These are phyloP conservation scores for Chloroceryle aenea DNA, from an alignment of 2,113 vertebrate species.

Conservation along the genomic window DNA sequence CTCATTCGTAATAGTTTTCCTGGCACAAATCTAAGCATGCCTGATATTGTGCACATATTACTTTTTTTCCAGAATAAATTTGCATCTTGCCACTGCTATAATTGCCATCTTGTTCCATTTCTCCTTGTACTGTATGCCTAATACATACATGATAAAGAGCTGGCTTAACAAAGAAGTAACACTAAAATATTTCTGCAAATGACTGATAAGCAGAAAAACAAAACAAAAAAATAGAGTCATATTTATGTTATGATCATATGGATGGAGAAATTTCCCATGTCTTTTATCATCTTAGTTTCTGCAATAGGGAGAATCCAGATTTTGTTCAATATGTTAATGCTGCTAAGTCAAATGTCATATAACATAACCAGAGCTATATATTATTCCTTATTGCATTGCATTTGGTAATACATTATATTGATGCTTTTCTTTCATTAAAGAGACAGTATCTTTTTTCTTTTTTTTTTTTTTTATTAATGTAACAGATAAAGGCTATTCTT, in stretches of 20 bases:
- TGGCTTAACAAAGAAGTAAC: conserved; percentile 60
- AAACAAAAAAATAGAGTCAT: background rate
- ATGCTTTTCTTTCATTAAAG: conserved; percentile 20
- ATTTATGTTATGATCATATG: conserved; percentile 49
- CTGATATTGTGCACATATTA: conserved; percentile 71
- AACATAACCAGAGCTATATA: conserved; percentile 56
- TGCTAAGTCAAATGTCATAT: conserved; percentile 70
- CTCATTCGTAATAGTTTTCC: conserved; percentile 45
- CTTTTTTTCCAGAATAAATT: conserved; percentile 73
- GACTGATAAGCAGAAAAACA: conserved; percentile 22
- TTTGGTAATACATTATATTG: conserved; percentile 60
- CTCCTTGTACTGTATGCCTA: conserved; percentile 54
- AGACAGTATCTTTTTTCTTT: background rate
- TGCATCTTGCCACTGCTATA: conserved; percentile 67
- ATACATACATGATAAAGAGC: conserved; percentile 66
- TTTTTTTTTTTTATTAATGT: background rate
- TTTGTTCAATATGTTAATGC: conserved; percentile 67
- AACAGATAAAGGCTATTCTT: conserved; percentile 45
- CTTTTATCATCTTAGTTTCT: conserved; percentile 49
- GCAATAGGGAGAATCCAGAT: conserved; percentile 57
- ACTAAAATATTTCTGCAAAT: conserved; percentile 67
- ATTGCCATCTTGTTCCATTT: conserved; percentile 62
- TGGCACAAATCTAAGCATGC: conserved; percentile 66
- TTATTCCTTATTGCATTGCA: conserved; percentile 49
- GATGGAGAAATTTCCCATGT: conserved; percentile 24